Evolutionary conservation across 2,888 invertebrate species (phyloP).

Genomic region (Frankliniella fusca): DNA sequence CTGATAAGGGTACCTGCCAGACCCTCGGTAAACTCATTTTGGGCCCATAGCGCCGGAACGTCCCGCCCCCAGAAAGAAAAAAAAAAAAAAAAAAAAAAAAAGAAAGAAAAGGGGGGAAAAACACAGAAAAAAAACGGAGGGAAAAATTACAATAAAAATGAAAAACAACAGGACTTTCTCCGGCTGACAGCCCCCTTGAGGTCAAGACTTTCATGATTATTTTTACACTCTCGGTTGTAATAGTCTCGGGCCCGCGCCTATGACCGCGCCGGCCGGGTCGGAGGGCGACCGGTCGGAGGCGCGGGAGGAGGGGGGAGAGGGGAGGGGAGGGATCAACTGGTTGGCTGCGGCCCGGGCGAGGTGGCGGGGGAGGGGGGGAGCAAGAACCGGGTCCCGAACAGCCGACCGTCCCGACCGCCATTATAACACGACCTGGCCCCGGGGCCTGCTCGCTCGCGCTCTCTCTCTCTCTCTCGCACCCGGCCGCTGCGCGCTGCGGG

Average conservation of each 20-base stretch:
- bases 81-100: too few relatives aligned
- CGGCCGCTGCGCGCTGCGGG: background rate
- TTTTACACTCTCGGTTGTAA: slow-evolving; percentile 1
- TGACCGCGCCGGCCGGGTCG: background rate
- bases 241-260: background rate
- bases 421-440: background rate
- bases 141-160: too few relatives aligned
- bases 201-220: slow-evolving; percentile 14
- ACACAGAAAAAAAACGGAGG: too few relatives aligned
- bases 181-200: background rate
- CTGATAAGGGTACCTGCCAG: too few relatives aligned
- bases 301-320: background rate
- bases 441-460: background rate
- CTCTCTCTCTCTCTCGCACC: background rate
- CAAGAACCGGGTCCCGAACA: background rate
- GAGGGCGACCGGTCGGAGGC: background rate
- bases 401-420: background rate
- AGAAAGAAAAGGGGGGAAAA: too few relatives aligned
- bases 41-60: too few relatives aligned
- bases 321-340: slow-evolving; percentile 1
- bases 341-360: background rate
- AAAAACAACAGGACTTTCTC: background rate
- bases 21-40: too few relatives aligned
- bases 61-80: too few relatives aligned
- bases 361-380: background rate